Base-by-base conservation (phyloP, 2,113 vertebrate genomes). In the Otolemur garnettii region DNA sequence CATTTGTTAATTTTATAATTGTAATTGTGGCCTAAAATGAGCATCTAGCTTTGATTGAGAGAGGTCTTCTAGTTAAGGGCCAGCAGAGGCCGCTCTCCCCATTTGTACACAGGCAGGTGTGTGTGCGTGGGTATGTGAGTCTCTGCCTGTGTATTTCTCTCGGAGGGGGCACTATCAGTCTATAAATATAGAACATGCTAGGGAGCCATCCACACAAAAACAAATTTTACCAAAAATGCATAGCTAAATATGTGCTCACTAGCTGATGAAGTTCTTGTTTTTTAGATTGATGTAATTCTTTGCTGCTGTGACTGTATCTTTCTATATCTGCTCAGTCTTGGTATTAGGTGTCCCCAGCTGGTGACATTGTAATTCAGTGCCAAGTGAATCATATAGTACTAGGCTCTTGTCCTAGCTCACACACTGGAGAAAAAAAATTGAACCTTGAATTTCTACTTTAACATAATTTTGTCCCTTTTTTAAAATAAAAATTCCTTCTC, bases 371-470 rank as follows among this genome's bases (percentile, higher is more conserved):
- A 19, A 38, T 50, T 68, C n/a, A 82, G 3, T 35, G 60, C 60
- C 38, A 62, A 71, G 42, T n/a, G 26, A 81, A 71, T n/a, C 12
- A 50, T 7, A 24, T 12, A 42, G 42, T 35, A 4, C 53, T 71
- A 53, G 42, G 50, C 11, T 59, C 0, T 69, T 4, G 17, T 60
- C 90, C 28, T 82, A 59, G 53, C n/a, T 71, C 45, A 26, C 62
- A 38, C 13, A 50, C n/a, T 75, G 69, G 38, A 74, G 75, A 74
- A 15, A 57, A 57, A 24, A 81, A 92, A 74, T 69, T 64, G 81
- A 92, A 30, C 50, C 22, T 85, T 35, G 69, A 89, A 80, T 75
- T 80, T 95, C 42, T 75, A n/a, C n/a, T 94, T 74, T 57, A 55
- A 55, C 22, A 22, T 77, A 33, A 50, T 15, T 84, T 75, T 87